Conservation (phyloP, 2,888 invertebrate genomes). For the Coelinius sp. region DNA sequence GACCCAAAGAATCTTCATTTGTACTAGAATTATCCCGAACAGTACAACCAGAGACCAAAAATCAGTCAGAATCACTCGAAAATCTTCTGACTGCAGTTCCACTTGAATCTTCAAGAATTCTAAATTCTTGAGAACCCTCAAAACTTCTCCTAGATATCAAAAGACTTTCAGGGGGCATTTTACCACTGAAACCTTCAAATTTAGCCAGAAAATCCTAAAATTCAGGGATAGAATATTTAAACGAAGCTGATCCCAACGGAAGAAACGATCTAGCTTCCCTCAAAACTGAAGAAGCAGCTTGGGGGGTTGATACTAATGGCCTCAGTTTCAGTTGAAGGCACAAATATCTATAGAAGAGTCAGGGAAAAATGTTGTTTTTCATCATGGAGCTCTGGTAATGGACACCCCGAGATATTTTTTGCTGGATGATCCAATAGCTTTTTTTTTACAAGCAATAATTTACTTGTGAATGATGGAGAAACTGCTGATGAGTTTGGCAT, state of each 20-base stretch:
- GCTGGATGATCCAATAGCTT: slow-evolving; percentile 31
- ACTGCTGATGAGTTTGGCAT: slow-evolving; percentile 21
- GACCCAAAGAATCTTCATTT: neutral
- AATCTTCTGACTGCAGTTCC: neutral
- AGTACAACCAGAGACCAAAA: too few relatives aligned
- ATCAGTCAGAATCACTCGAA: neutral
- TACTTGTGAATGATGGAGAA: slow-evolving; percentile 3
- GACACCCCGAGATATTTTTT: slow-evolving; percentile 21
- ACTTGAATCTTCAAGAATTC: neutral
- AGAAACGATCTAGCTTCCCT: neutral
- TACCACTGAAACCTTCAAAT: neutral
- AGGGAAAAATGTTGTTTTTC: slow-evolving; percentile 21
- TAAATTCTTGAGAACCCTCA: too few relatives aligned
- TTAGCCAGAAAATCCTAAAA: neutral
- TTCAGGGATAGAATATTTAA: neutral
- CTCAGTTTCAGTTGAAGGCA: neutral
- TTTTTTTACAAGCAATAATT: slow-evolving; percentile 21
- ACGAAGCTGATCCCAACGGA: neutral
- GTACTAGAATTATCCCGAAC: too few relatives aligned
- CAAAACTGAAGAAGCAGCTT: neutral
- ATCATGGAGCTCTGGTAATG: slow-evolving; percentile 20
- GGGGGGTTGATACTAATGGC: neutral
- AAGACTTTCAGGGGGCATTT: neutral
- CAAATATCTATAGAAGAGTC: slow-evolving; percentile 9
- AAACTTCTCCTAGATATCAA: neutral